A percentile compares a stretch with the other conserved stretches of the same genome.
Conservation (phyloP, 30 jellyfish, hydroid and myxozoan genomes). For the Phacellophora camtschatica region DNA sequence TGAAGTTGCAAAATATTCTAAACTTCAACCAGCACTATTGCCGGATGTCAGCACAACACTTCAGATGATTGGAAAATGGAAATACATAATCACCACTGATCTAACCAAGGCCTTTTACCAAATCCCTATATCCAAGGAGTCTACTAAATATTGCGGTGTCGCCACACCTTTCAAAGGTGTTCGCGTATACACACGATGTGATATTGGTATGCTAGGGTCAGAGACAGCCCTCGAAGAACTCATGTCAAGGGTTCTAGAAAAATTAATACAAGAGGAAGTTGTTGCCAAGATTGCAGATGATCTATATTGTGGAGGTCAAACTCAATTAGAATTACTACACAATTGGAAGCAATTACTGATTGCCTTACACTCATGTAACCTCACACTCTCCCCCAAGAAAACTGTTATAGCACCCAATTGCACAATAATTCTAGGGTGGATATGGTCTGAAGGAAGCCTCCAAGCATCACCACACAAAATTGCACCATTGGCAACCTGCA, state of each 20-base stretch:
- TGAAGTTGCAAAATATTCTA: conserved; percentile 51
- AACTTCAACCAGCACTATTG: conserved; percentile 76
- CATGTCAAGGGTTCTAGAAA: conserved; percentile 54
- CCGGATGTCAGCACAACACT: conserved; percentile 69
- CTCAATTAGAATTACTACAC: conserved; percentile 11
- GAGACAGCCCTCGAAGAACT: conserved; percentile 71
- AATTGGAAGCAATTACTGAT: conserved; percentile 30
- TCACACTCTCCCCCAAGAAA: conserved; percentile 34
- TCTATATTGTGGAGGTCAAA: conserved; percentile 46
- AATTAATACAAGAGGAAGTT: conserved; percentile 17
- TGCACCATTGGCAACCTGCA: conserved; percentile 44
- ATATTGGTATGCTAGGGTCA: conserved; percentile 83
- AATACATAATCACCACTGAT: conserved; percentile 40
- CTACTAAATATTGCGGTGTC: conserved; percentile 71
- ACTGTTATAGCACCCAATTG: conserved; percentile 50
- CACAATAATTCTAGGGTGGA: conserved; percentile 78
- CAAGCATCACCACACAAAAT: conserved; percentile 48
- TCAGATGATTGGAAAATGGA: conserved; percentile 60
- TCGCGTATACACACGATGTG: conserved; percentile 47
- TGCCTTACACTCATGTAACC: conserved; percentile 2
- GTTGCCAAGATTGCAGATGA: conserved; percentile 66
- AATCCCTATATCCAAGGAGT: conserved; percentile 52
- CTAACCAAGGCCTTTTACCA: conserved; percentile 59
- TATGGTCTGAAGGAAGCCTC: conserved; percentile 44
- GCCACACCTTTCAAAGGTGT: conserved; percentile 72